Evolutionary conservation across 1,140 invertebrate genomes (phyloP).

Genomic region (Holcopasites calliopsidis): DNA sequence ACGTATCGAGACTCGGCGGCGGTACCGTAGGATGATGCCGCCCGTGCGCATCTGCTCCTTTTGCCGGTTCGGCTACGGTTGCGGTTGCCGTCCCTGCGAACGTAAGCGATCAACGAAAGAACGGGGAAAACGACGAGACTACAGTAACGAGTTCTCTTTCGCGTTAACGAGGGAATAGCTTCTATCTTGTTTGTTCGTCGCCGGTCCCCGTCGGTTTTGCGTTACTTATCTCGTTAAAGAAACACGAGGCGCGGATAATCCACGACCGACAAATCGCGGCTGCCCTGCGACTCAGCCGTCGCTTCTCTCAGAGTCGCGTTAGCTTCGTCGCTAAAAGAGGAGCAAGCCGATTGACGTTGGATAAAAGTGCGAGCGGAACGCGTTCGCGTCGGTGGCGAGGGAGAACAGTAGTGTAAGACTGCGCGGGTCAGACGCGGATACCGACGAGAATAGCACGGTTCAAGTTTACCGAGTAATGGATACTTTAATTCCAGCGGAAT

Average conservation of each 20-base stretch:
- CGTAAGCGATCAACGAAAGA: accelerated
- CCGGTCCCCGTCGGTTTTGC: slow-evolving; percentile 24
- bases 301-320: slow-evolving; percentile 29
- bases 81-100: no score
- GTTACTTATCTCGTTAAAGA: slow-evolving; percentile 58
- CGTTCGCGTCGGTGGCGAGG: slow-evolving; percentile 27
- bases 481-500: slow-evolving; percentile 53
- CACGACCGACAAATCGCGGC: slow-evolving; percentile 45
- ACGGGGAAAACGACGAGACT: not conserved
- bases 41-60: no score
- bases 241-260: slow-evolving; percentile 56
- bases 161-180: slow-evolving; percentile 11
- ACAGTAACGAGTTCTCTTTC: slow-evolving; percentile 27
- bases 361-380: not conserved
- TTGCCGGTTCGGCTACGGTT: no score
- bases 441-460: not conserved
- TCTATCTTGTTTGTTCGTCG: slow-evolving; percentile 14
- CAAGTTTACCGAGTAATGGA: slow-evolving; percentile 31
- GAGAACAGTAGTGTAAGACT: slow-evolving; percentile 13
- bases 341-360: slow-evolving; percentile 1
- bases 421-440: slow-evolving; percentile 16
- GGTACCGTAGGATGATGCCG: not conserved
- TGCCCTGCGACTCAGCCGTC: slow-evolving; percentile 11
- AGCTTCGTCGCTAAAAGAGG: slow-evolving; percentile 48
- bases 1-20: slow-evolving; percentile 69